Percentiles rank a stretch among this genome's conserved stretches.
Conservation (phyloP, 1,140 invertebrate genomes). For the Dolichoris vasculosae region DNA sequence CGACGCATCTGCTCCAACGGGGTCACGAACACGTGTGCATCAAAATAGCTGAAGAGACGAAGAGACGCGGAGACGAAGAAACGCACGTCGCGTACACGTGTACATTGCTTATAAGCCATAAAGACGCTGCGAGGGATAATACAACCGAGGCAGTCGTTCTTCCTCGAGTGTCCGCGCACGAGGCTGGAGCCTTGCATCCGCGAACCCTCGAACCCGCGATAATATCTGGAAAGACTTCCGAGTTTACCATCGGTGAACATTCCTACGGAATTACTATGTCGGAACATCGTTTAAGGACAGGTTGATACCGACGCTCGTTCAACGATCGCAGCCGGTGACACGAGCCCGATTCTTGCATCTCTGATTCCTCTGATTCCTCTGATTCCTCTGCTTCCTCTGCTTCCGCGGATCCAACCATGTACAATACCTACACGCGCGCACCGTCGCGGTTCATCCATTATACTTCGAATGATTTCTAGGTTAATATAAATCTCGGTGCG, state of each 20-base stretch:
- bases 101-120: background rate
- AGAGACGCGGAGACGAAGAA: background rate
- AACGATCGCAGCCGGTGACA: background rate
- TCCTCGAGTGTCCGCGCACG: background rate
- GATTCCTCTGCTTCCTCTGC: too few species aligned
- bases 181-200: background rate
- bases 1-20: background rate
- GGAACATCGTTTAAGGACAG: background rate
- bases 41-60: background rate
- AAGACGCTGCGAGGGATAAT: background rate
- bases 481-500: background rate
- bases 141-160: background rate
- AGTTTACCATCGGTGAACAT: too few species aligned
- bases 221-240: background rate
- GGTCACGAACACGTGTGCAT: background rate
- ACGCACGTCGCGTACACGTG: background rate
- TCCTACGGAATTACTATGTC: background rate
- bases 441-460: background rate
- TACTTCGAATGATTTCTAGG: background rate
- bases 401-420: too few species aligned
- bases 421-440: too few species aligned
- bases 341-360: background rate
- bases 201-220: background rate
- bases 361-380: too few species aligned
- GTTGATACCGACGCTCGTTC: background rate